Percentiles rank a stretch among this genome's conserved stretches.
Conservation (phyloP, 1,140 invertebrate genomes). For the Trachymyrmex septentrionalis region DNA sequence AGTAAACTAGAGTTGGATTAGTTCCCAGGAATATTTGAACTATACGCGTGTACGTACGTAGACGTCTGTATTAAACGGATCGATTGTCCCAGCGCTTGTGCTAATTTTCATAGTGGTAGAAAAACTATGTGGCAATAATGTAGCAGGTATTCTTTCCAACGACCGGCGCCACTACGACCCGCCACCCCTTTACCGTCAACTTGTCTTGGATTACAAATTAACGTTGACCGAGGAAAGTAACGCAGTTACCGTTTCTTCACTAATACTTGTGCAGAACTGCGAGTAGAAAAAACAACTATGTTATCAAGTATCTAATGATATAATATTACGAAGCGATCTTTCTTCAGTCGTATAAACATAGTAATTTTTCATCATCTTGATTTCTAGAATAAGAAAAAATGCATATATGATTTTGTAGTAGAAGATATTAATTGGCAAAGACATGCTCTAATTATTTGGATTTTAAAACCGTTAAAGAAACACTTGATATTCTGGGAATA, state of each 20-base stretch:
- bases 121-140: slow-evolving; percentile 45
- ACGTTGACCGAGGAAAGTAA: slow-evolving; percentile 16
- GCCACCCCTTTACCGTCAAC: slow-evolving; percentile 49
- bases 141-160: slow-evolving; percentile 24
- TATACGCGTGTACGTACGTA: slow-evolving; percentile 26
- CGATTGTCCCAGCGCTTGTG: slow-evolving; percentile 28
- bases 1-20: slow-evolving; percentile 39
- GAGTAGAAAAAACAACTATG: too few species aligned
- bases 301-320: slow-evolving; percentile 11
- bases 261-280: background rate
- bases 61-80: slow-evolving; percentile 46
- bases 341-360: background rate
- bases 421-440: background rate
- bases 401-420: background rate
- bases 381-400: background rate
- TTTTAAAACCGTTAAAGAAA: background rate
- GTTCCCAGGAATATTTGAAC: slow-evolving; percentile 48
- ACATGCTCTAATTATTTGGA: slow-evolving; percentile 3
- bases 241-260: background rate
- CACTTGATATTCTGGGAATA: background rate
- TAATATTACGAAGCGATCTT: slow-evolving; percentile 12
- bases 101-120: slow-evolving; percentile 37
- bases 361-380: slow-evolving; percentile 7
- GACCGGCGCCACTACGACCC: slow-evolving; percentile 39
- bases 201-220: slow-evolving; percentile 49